Conservation (phyloP, 2,113 vertebrate species). For the Rhinogobius similis region DNA sequence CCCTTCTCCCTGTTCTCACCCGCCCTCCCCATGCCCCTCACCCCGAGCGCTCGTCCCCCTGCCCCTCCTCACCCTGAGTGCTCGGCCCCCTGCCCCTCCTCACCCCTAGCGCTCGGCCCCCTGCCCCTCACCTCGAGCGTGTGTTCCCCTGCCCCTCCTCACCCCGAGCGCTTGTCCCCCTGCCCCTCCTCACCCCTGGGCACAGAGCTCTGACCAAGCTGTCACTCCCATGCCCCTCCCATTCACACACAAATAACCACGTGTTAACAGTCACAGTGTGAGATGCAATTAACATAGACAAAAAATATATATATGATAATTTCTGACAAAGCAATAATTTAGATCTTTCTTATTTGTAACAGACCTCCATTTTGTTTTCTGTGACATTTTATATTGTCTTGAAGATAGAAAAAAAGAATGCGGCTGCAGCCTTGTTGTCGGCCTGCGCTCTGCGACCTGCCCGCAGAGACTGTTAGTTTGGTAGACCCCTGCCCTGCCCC, state of each 20-base stretch:
- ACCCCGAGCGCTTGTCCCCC: too few species aligned
- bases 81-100: background rate
- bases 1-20: background rate
- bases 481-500: conserved; percentile 54
- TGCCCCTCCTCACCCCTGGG: too few species aligned
- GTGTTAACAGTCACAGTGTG: conserved; percentile 74
- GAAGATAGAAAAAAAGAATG: conserved; percentile 28
- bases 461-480: conserved; percentile 73
- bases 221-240: conserved; percentile 16
- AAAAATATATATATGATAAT: conserved; percentile 55
- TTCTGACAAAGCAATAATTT: conserved; percentile 83
- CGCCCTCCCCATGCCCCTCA: background rate
- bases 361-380: conserved; percentile 63
- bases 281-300: conserved; percentile 73
- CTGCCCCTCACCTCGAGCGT: conserved; percentile 6
- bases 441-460: conserved; percentile 47
- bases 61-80: background rate
- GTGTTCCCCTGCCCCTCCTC: too few species aligned
- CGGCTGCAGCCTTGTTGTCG: conserved; percentile 9
- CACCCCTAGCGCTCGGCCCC: background rate
- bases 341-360: conserved; percentile 28
- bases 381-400: conserved; percentile 81
- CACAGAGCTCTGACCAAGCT: conserved; percentile 73
- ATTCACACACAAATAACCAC: conserved; percentile 67
- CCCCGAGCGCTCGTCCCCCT: background rate